Evolutionary conservation across 2,797 vertebrate genomes (phyloP).

Genomic region (Sternarchorhynchus goeldii): DNA sequence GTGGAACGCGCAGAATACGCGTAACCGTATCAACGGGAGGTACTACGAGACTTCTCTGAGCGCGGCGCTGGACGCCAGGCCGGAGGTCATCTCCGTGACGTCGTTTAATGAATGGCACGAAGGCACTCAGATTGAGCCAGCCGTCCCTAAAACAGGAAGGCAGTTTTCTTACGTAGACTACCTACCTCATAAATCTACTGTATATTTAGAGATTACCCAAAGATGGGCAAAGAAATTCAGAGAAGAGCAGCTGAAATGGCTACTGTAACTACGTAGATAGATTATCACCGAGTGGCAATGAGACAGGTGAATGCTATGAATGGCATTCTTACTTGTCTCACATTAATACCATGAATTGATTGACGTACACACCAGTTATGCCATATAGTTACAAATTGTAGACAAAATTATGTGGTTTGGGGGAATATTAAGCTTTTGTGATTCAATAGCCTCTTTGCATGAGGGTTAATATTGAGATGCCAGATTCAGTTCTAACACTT

Average conservation of each 20-base stretch:
- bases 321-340: too few relatives aligned
- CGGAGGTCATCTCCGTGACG: constrained; percentile 90
- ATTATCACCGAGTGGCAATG: too few relatives aligned
- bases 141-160: constrained; percentile 84
- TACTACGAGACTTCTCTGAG: constrained; percentile 91
- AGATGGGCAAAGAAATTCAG: constrained; percentile 91
- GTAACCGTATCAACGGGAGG: constrained; percentile 92
- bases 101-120: constrained; percentile 99
- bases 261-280: constrained; percentile 52
- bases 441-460: too few relatives aligned
- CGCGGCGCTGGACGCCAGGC: constrained; percentile 80
- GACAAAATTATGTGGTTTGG: too few relatives aligned
- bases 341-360: too few relatives aligned
- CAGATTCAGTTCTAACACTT: too few relatives aligned
- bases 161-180: constrained; percentile 88
- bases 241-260: constrained; percentile 76
- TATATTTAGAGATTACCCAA: constrained; percentile 91
- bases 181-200: constrained; percentile 85
- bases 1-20: constrained; percentile 93
- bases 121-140: constrained; percentile 96
- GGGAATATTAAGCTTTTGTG: too few relatives aligned
- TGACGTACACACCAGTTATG: too few relatives aligned
- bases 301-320: too few relatives aligned
- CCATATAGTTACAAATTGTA: too few relatives aligned
- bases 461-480: too few relatives aligned